Percentiles rank a stretch among this genome's conserved stretches.
Conservation (phyloP, 1,140 invertebrate genomes). For the Chrysoperla carnea region DNA sequence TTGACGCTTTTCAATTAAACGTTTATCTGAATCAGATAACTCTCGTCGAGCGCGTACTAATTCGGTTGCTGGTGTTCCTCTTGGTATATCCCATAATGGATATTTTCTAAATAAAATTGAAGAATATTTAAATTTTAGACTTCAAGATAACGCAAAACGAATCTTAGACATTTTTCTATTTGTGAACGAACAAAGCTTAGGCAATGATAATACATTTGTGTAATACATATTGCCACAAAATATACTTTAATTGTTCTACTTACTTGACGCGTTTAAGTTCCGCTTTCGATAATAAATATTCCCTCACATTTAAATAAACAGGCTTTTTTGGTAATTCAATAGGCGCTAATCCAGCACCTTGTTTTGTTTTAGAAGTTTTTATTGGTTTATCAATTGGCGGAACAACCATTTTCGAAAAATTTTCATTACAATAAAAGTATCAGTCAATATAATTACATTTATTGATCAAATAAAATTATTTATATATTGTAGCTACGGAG, state of each 20-base stretch:
- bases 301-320: not conserved
- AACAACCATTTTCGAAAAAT: too few relatives aligned
- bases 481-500: too few relatives aligned
- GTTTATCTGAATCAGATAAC: constrained; percentile 10
- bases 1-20: constrained; percentile 12
- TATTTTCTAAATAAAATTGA: constrained; percentile 12
- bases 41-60: constrained; percentile 16
- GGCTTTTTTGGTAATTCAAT: not conserved
- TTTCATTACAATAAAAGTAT: too few relatives aligned
- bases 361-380: too few relatives aligned
- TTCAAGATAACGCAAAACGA: too few relatives aligned
- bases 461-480: too few relatives aligned
- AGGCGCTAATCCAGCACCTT: too few relatives aligned
- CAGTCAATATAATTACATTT: too few relatives aligned
- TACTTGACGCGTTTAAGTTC: not conserved
- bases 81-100: constrained; percentile 20
- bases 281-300: not conserved
- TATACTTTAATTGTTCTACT: not conserved
- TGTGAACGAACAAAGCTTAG: too few relatives aligned
- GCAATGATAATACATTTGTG: not conserved
- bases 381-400: too few relatives aligned
- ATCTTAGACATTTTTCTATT: too few relatives aligned
- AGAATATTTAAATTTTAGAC: too few relatives aligned
- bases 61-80: constrained; percentile 14
- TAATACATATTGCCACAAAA: not conserved